Conservation (phyloP, 2,797 vertebrate genomes). For the Iguana delicatissima region DNA sequence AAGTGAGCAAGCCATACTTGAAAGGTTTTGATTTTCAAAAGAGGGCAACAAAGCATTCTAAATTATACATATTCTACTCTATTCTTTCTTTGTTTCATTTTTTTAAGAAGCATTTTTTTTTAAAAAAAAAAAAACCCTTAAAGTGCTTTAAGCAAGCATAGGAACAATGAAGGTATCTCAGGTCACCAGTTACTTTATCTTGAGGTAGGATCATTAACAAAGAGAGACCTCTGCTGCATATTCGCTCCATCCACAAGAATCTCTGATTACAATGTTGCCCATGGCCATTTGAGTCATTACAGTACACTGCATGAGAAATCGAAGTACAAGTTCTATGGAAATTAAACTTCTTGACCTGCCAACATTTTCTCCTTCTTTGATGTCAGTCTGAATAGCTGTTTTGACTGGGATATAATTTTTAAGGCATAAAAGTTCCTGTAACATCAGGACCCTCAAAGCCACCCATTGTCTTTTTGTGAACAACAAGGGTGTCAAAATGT, state of each 20-base stretch:
- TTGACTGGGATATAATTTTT: conserved; percentile 69
- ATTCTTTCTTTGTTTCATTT: neutral
- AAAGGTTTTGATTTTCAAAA: neutral
- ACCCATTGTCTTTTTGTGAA: conserved; percentile 45
- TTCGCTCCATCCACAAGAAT: conserved; percentile 61
- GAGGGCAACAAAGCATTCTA: neutral
- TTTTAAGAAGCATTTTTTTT: neutral
- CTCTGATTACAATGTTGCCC: conserved; percentile 68
- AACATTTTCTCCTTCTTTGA: conserved; percentile 68
- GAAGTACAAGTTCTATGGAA: conserved; percentile 72
- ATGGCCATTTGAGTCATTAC: conserved; percentile 74
- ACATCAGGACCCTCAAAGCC: conserved; percentile 36
- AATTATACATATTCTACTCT: neutral
- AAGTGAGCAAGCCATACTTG: neutral
- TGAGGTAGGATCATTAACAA: conserved; percentile 20
- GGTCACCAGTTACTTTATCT: conserved; percentile 29
- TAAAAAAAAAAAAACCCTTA: accelerated
- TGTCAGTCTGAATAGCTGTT: conserved; percentile 74
- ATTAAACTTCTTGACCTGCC: conserved; percentile 78
- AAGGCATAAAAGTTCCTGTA: conserved; percentile 66
- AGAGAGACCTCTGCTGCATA: conserved; percentile 37
- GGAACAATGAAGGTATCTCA: neutral
- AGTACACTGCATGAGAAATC: conserved; percentile 66
- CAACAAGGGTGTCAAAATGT: conserved; percentile 28
- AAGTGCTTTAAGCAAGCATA: neutral